Conservation (phyloP, 2,888 invertebrate genomes). For the Cremastobaeus sp. region DNA sequence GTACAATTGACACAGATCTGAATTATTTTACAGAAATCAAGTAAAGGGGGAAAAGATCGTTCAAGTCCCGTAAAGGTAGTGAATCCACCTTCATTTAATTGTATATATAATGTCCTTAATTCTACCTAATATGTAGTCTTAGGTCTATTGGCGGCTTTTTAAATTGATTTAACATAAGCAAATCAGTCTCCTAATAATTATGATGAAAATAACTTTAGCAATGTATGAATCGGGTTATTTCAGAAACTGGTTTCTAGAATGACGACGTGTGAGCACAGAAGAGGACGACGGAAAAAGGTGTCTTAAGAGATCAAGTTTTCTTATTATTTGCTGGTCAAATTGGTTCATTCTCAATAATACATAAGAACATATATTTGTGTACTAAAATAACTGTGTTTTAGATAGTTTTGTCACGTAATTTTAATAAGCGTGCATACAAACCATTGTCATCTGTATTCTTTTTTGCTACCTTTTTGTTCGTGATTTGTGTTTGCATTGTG, state of each 20-base stretch:
- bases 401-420: too few species aligned
- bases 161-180: conserved; percentile 25
- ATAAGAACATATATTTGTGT: conserved; percentile 1
- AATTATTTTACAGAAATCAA: conserved; percentile 86
- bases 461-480: too few species aligned
- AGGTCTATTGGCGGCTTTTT: conserved; percentile 44
- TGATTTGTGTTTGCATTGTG: too few species aligned
- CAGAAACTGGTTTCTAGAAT: conserved; percentile 74
- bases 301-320: conserved; percentile 71
- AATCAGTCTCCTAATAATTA: background rate
- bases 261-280: conserved; percentile 68
- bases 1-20: conserved; percentile 59
- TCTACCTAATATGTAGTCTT: conserved; percentile 41
- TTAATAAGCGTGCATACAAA: too few species aligned
- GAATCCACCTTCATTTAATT: conserved; percentile 65
- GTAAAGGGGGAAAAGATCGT: conserved; percentile 86
- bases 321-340: conserved; percentile 62
- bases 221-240: conserved; percentile 68
- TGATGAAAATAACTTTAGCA: background rate
- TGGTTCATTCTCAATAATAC: conserved; percentile 10
- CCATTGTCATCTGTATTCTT: too few species aligned
- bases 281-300: conserved; percentile 71
- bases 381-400: conserved; percentile 16
- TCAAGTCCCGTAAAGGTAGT: conserved; percentile 85
- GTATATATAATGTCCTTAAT: conserved; percentile 36